phyloP scores from a whole-genome alignment of 2,888 invertebrate genomes.

The Sepioteuthis lessoniana region DNA sequence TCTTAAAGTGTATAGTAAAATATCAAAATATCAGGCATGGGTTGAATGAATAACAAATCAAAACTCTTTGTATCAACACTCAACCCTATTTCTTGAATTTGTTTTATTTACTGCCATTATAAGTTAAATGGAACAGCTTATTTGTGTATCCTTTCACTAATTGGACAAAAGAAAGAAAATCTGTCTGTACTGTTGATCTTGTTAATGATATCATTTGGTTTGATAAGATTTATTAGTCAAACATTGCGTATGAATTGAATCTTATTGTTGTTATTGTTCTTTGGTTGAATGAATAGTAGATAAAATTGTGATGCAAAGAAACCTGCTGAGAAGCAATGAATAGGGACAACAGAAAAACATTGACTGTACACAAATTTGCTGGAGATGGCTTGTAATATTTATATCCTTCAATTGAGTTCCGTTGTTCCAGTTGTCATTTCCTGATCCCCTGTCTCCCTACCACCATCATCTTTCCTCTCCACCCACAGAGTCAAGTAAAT shows the following conservation, averaged over 20 bases:
- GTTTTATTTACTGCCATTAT: too few relatives aligned
- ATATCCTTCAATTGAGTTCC: neutral
- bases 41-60: too few relatives aligned
- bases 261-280: neutral
- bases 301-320: neutral
- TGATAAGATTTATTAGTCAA: neutral
- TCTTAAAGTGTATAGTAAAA: too few relatives aligned
- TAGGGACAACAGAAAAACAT: neutral
- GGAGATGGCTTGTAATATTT: neutral
- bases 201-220: neutral
- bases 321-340: conserved; percentile 11
- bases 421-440: neutral
- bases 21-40: too few relatives aligned
- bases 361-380: neutral
- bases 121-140: neutral
- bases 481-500: neutral
- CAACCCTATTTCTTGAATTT: too few relatives aligned
- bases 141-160: neutral
- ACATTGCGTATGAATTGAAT: neutral
- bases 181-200: neutral
- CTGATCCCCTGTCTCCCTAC: neutral
- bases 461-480: neutral
- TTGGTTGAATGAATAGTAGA: neutral
- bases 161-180: neutral
- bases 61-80: too few relatives aligned